Base-by-base conservation (phyloP, 2,797 vertebrate species). In the Geotrypetes seraphini region DNA sequence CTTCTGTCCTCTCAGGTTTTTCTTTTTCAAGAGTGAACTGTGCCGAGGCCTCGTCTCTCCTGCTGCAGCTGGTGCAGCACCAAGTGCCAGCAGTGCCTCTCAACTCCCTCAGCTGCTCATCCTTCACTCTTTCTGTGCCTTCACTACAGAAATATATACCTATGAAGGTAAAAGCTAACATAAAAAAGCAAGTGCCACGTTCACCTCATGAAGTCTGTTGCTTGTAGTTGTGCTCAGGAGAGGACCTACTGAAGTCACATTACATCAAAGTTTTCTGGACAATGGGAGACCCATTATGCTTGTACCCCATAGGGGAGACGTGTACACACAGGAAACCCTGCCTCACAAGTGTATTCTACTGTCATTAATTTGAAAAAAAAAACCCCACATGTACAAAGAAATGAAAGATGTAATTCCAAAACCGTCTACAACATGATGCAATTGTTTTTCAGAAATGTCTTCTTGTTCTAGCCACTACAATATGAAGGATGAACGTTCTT, bases 121-220 rank as follows among this genome's bases (percentile, higher is more conserved):
- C 76, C 85, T 95, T 81, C 73, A 65, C 66, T 78, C 61, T 63
- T 51, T 75, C 60, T 69, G 35, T 47, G 51, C 52, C 79, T 69
- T 57, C 66, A 75, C 36, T 49, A 67, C 39, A 50, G 63, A 67
- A 47, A 72, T 87, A 82, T 72, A 71, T 30, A 71, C 55, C 81
- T 77, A 84, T 65, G 55, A 68, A 72, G 61, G 64, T 73, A 69
- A 78, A 56, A 53, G 35, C 63, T 62, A 71, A 41, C 85, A 84
- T 79, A 68, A 73, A 50, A 79, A 62, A 82, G 63, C 66, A 79
- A 56, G 64, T 47, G 55, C 81, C 75, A 77, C 69, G 71, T 87
- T 97, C 92, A 95, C 88, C 94, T 97, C 93, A 97, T 97, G 82
- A 90, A 97, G 88, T 69, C 80, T 68, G 51, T 44, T 66, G 66